Percentiles rank a stretch among this genome's conserved stretches.
These are phyloP conservation scores for Dinocampus coccinellae DNA, from an alignment of 2,888 invertebrate genomes.

Conservation along the genomic window DNA sequence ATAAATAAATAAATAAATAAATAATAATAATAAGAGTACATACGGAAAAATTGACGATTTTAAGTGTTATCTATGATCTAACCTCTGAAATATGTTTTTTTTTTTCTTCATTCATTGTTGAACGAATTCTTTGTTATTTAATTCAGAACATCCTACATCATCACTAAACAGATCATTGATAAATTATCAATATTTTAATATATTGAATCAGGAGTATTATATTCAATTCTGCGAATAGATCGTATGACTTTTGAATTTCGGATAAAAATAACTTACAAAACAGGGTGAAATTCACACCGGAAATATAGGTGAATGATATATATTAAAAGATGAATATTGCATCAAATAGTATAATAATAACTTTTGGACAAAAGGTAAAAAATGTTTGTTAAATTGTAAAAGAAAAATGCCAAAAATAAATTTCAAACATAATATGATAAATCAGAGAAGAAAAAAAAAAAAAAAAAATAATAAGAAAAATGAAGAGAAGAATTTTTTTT, in stretches of 20 bases:
- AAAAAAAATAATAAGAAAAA: neutral
- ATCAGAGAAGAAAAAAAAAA: neutral
- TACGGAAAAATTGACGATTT: constrained; percentile 13
- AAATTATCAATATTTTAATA: constrained; percentile 28
- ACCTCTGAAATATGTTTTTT: constrained; percentile 40
- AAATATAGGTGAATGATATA: constrained; percentile 7
- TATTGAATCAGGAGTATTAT: constrained; percentile 22
- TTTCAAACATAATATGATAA: constrained; percentile 13
- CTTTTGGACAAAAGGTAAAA: constrained; percentile 45
- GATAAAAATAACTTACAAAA: neutral
- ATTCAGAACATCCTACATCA: constrained; percentile 46
- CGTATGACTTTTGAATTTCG: neutral
- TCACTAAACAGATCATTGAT: constrained; percentile 44
- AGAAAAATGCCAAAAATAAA: constrained; percentile 53
- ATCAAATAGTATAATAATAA: constrained; percentile 54
- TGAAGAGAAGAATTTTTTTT: constrained; percentile 11
- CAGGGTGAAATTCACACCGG: neutral
- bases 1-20: no score
- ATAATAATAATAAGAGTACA: no score
- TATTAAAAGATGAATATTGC: constrained; percentile 51
- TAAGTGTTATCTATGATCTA: constrained; percentile 48
- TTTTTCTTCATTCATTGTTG: constrained; percentile 24
- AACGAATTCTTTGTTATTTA: constrained; percentile 31
- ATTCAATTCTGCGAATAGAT: neutral
- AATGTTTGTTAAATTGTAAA: constrained; percentile 32